Evolutionary conservation across 53 echinoderm and acorn worm genomes (phyloP), one percentile per base, ranked within the genome.

Genomic region (Patiria pectinifera): DNA sequence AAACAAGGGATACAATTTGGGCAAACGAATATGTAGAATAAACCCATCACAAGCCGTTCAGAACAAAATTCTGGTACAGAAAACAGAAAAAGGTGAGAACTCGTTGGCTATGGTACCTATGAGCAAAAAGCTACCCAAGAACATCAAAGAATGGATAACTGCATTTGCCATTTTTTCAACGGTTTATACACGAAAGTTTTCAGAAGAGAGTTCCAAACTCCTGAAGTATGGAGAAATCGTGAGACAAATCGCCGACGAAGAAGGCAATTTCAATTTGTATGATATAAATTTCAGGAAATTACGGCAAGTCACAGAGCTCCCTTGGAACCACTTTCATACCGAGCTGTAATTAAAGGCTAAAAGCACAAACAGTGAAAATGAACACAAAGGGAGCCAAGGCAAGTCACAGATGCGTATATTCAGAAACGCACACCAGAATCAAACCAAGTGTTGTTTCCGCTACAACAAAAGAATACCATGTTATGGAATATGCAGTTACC

Each of bases 181-280:
- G 3, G 66, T 84, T 4, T 84, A 84, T 43, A 84, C 58, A 11
- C n/a, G 58, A 2, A 84, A 84, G 26, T 84, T 84, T 63, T 3
- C 84, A 63, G 35, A 25, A 24, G 84, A 62, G 58, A 24, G n/a
- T 2, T 62, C 60, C 7, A 60, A 84, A 63, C 84, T 84, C 26
- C 62, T 84, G 11, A 84, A 84, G 35, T 84, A 84, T 84, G 63
- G 84, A 12, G 83, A 83, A 62, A 22, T 83, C 6, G 61, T 83
- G 23, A 12, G 6, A 11, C 83, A 83, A 83, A 84, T 84, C 59
- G 62, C 62, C 12, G 15, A n/a, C 62, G 84, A 84, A 61, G 84
- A 26, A n/a, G 84, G 84, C 2, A 43, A 84, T 84, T 84, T 62
- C 43, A 84, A 84, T 15, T 11, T 48, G 4, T 84, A 84, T 35